Evolutionary conservation across 2,888 invertebrate genomes (phyloP).

Genomic region (Thymelicus acteon): DNA sequence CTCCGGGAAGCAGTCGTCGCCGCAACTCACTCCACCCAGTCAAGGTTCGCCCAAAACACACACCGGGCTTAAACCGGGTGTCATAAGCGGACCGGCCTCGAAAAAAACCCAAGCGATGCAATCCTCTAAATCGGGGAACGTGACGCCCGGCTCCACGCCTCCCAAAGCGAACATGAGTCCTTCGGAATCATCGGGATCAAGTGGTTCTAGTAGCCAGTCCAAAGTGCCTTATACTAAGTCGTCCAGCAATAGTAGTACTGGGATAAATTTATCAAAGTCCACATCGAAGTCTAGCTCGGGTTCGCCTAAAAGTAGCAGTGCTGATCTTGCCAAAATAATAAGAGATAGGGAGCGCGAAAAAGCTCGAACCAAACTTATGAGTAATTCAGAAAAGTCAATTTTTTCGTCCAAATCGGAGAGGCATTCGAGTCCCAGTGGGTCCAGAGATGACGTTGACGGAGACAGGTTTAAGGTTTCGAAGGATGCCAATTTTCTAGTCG

Average conservation of each 20-base stretch:
- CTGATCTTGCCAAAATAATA: constrained; percentile 84
- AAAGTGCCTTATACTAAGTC: constrained; percentile 82
- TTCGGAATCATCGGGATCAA: constrained; percentile 65
- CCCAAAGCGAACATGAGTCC: constrained; percentile 74
- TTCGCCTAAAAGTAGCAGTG: constrained; percentile 85
- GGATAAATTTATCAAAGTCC: constrained; percentile 78
- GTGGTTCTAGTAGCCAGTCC: constrained; percentile 58
- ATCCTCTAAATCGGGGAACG: constrained; percentile 72
- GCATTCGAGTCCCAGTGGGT: constrained; percentile 88
- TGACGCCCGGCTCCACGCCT: constrained; percentile 71
- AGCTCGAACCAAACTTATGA: constrained; percentile 85
- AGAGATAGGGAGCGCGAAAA: constrained; percentile 86
- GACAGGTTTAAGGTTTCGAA: constrained; percentile 87
- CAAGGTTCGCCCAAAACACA: constrained; percentile 91
- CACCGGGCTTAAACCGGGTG: constrained; percentile 93
- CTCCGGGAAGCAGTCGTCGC: constrained; percentile 77
- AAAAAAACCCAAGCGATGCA: constrained; percentile 89
- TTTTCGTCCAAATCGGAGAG: constrained; percentile 86
- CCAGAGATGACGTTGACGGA: constrained; percentile 87
- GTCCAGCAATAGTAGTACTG: constrained; percentile 68
- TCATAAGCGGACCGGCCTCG: constrained; percentile 94
- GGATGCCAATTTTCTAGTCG: constrained; percentile 87
- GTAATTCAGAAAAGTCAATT: constrained; percentile 86
- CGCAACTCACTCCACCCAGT: constrained; percentile 77
- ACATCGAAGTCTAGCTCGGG: constrained; percentile 82